Base-by-base conservation (phyloP, 2,888 invertebrate genomes). In the Apamea epomidion region DNA sequence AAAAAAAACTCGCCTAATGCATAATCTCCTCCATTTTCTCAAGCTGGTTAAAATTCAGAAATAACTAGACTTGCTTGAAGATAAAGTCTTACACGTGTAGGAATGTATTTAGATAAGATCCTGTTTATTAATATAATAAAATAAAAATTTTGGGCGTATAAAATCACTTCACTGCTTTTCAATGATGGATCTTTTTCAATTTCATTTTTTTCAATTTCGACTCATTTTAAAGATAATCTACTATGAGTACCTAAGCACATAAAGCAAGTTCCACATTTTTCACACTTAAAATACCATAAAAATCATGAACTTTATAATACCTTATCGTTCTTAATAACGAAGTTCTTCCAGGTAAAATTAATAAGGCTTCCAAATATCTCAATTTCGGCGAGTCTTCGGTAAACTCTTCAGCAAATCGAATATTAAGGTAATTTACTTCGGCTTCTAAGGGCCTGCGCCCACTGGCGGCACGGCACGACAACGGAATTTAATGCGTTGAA, bases 321-420 rank as follows among this genome's bases (percentile, higher is more conserved):
- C 67, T 77, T 83, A 10, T 48, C 45, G 65, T 58, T 7, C 14
- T 12, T 37, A 60, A 62, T 64, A 42, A 37, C 60, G 16, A 64
- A 71, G 29, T 72, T 74, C 68, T 62, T 75, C 29, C 78, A 76
- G 80, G 81, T 81, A 75, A 80, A 80, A 78, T 85, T 84, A 85
- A 81, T 75, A 85, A 75, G 64, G 54, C 72, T 78, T 80, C 51
- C 37, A 64, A 84, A 84, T 76, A 81, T 77, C 80, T 80, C 74
- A 85, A 84, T 85, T 83, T 83, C 71, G 37, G 10, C 45, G 80
- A 85, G 87, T 85, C 75, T 69, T 74, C 62, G 37, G 81, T 74
- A 88, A 89, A 86, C 87, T 84, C 89, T 86, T 73, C 64, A 83
- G 71, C 45, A 87, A 86, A 90, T 87, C 80, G 81, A 86, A 87